Evolutionary conservation across 2,113 vertebrate species (phyloP).

Genomic region (Ariopsis seemanni): DNA sequence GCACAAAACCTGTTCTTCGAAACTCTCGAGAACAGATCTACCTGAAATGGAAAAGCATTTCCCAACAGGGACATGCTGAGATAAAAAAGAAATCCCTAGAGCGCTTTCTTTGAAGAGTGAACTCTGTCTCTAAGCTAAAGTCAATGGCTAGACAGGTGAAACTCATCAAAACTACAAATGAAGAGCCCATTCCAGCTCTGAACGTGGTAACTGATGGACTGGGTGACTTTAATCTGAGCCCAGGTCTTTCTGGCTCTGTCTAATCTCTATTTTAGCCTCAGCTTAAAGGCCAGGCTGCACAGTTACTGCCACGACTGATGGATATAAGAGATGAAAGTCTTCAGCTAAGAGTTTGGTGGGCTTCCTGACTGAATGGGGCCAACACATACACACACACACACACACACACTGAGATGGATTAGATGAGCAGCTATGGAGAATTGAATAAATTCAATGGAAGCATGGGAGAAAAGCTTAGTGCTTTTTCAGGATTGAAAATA

Average conservation of each 20-base stretch:
- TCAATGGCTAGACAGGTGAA: constrained; percentile 17
- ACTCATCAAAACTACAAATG: constrained; percentile 23
- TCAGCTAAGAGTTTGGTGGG: constrained; percentile 43
- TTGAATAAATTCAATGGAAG: constrained; percentile 33
- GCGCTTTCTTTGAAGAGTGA: constrained; percentile 21
- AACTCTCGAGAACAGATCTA: not conserved
- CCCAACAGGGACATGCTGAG: constrained; percentile 16
- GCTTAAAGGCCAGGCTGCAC: constrained; percentile 26
- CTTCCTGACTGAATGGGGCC: constrained; percentile 49
- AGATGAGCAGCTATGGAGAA: constrained; percentile 31
- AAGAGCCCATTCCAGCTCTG: not conserved
- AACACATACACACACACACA: constrained; percentile 34
- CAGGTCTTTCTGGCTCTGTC: constrained; percentile 14
- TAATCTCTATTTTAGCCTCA: constrained; percentile 39
- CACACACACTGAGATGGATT: constrained; percentile 28
- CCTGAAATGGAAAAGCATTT: constrained; percentile 1
- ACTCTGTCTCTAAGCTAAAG: constrained; percentile 26
- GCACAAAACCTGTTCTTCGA: not conserved
- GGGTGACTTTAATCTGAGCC: constrained; percentile 20
- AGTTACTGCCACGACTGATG: constrained; percentile 25
- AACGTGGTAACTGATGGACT: constrained; percentile 2
- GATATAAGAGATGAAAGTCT: constrained; percentile 45
- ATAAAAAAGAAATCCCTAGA: not conserved
- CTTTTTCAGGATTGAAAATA: not conserved
- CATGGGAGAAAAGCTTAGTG: constrained; percentile 20